Base-by-base conservation (phyloP, 2,888 invertebrate species). In the Phorcus lineatus region DNA sequence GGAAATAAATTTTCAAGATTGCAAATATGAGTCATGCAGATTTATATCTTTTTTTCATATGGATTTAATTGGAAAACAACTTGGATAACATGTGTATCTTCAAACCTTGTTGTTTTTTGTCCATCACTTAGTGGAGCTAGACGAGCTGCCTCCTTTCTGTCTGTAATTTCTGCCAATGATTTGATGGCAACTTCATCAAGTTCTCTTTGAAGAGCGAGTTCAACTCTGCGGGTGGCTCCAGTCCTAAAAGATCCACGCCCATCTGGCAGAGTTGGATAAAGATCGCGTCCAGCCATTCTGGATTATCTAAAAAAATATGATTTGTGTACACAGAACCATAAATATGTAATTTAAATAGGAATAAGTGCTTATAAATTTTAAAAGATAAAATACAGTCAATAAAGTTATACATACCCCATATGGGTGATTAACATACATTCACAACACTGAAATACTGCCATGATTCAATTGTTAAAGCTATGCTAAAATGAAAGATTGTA, bases 111-210 rank as follows among this genome's bases (percentile, higher is more conserved):
- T n/a, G 84, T 87, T 36, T 81, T 78, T 75, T 89, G 86, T 19
- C 87, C 87, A 77, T 90, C 87, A 74, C 84, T 79, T 6, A 88
- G 78, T 17, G 88, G 88, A 53, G 81, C 84, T 7, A 82, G 81
- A 36, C 81, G 62, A 67, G 84, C 83, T 6, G 84, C 80, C 67
- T 89, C 88, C 77, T 89, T 88, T n/a, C 84, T 86, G 0, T 81
- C 81, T 13, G 85, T 78, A 16, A 90, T 87, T 78, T 90, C 89
- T 82, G 83, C 84, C 7, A 89, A 47, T n/a, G 90, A 87, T 79
- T 87, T 88, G 62, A 85, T 86, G 22, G 87, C 88, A 24, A 91
- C 86, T 85, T 89, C 88, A 82, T 90, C 88, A 13, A 90, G 79
- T 81, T 91, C 90, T 80, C 88, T 85, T 77, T 86, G 80, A 6